Conservation (phyloP, 2,113 vertebrate species). For the Ondatra zibethicus region DNA sequence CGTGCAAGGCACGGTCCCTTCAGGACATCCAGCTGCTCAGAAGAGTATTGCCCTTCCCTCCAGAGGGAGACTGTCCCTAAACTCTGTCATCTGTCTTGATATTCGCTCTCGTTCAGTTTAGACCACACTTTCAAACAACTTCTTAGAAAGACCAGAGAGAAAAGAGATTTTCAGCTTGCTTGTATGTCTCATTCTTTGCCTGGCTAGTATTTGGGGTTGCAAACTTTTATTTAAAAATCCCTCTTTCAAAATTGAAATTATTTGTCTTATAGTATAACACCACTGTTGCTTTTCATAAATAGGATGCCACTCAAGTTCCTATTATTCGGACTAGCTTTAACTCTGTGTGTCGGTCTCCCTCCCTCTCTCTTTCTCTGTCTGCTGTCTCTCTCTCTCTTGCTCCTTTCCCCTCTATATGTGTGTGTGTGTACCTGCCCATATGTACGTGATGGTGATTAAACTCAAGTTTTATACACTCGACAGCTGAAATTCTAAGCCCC, state of each 20-base stretch:
- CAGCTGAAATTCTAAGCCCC: background rate
- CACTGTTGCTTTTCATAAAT: background rate
- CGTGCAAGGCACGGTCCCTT: background rate
- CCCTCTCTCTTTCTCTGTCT: background rate
- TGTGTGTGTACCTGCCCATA: background rate
- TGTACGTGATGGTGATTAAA: background rate
- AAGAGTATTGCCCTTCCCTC: background rate
- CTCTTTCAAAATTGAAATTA: slow-evolving; percentile 11
- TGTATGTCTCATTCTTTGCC: background rate
- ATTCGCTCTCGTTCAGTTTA: background rate
- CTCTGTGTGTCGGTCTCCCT: background rate
- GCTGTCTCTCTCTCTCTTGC: background rate
- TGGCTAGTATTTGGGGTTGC: background rate
- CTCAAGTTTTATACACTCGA: background rate
- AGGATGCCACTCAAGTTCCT: background rate
- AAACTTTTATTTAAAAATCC: background rate
- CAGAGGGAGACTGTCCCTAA: background rate
- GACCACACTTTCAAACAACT: background rate
- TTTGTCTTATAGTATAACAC: background rate
- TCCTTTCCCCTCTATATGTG: background rate
- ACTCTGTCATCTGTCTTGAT: background rate
- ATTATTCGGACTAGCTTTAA: background rate
- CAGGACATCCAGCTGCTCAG: background rate
- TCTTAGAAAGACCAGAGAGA: background rate
- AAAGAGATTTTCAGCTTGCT: background rate